Evolutionary conservation across 2,113 vertebrate species (phyloP), one percentile per base, ranked within the genome.

Genomic region (Micronycteris hirsuta): DNA sequence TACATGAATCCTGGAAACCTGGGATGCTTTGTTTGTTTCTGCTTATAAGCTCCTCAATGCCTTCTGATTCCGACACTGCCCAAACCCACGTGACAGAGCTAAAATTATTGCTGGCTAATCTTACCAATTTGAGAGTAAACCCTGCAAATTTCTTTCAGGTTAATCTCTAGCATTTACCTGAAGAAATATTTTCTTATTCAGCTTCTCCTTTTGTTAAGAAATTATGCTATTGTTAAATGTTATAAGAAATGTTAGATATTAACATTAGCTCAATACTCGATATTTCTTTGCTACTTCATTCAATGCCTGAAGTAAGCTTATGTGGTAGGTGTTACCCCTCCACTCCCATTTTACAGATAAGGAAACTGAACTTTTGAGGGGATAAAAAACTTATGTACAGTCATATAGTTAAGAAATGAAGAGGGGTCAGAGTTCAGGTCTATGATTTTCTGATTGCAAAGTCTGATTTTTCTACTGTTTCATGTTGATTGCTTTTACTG

Each of bases 21-120:
- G 43, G 38, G 74, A 80, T 56, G 19, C 61, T 80, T 68, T 74
- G 24, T 74, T 38, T 73, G 63, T 87, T 95, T 82, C 38, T 80
- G 8, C 91, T 83, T 65, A 28, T 9, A 86, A 33, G 7, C 15
- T 54, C 78, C 71, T 70, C 15, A 14, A 54, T 61, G 15, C 14
- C 71, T 88, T 49, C 68, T 84, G 41, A 93, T 7, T 67, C 49
- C 58, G 17, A 24, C 4, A 61, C 6, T 73, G 22, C 43, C 38
- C 22, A 94, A 84, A 84, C 14, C 31, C 47, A 67, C 8, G 19
- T 3, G 19, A 41, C 38, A 86, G 71, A 90, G 19, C 19, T 77
- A 82, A 96, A 91, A 82, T 80, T 41, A 63, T 71, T 91, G 54
- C 56, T 95, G 20, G 14, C 36, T 80, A 92, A 94, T 93, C 22